phyloP scores from a whole-genome alignment of 2,888 invertebrate species.

The Ormyrus thymus region DNA sequence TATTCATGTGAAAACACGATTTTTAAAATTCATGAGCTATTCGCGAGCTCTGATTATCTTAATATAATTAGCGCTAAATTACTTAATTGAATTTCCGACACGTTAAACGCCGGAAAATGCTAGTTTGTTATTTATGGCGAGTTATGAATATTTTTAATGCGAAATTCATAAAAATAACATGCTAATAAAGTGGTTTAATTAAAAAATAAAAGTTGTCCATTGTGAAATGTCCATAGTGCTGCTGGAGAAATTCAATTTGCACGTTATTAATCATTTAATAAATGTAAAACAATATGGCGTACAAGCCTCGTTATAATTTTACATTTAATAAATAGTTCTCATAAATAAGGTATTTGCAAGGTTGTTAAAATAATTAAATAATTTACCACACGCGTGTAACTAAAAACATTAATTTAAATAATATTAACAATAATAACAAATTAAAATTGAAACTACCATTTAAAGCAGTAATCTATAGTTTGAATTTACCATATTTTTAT shows the following conservation, averaged over 20 bases:
- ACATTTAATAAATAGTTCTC: too few relatives aligned
- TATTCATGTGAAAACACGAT: neutral
- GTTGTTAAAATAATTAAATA: too few relatives aligned
- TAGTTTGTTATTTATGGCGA: neutral
- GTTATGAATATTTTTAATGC: neutral
- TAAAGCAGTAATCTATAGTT: too few relatives aligned
- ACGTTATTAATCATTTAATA: neutral
- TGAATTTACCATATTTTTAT: too few relatives aligned
- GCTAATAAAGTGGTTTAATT: neutral
- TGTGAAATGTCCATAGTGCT: constrained; percentile 5
- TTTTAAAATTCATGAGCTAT: constrained; percentile 19
- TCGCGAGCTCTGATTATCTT: constrained; percentile 1
- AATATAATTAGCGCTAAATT: constrained; percentile 13
- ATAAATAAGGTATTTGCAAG: too few relatives aligned
- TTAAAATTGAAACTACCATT: too few relatives aligned
- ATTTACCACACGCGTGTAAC: too few relatives aligned
- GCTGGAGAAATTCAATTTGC: constrained; percentile 3
- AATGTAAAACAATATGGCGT: too few relatives aligned
- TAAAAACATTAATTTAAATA: too few relatives aligned
- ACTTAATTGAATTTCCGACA: constrained; percentile 28
- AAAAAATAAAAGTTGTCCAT: constrained; percentile 1
- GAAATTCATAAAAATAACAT: too few relatives aligned
- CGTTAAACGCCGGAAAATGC: constrained; percentile 21
- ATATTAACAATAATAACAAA: too few relatives aligned
- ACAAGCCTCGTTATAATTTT: too few relatives aligned